phyloP scores from a whole-genome alignment of 2,888 invertebrate species.

The Latrodectus hesperus region DNA sequence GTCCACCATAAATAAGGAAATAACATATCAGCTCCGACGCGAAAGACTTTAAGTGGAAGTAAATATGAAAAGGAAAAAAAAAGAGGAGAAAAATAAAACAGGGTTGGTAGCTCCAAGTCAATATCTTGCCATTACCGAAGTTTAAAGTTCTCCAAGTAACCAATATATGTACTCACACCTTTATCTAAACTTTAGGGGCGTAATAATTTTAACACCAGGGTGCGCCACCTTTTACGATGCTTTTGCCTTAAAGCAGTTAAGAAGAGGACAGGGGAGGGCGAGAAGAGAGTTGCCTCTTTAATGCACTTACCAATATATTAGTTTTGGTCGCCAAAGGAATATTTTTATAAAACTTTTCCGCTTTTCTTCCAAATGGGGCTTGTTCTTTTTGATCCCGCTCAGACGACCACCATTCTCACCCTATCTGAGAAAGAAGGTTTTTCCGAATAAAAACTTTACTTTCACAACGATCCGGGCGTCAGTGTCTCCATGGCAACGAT shows the following conservation, averaged over 20 bases:
- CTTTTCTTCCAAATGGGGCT: conserved; percentile 46
- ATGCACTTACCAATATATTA: conserved; percentile 63
- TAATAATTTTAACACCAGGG: conserved; percentile 64
- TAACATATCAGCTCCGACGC: conserved; percentile 30
- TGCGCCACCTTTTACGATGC: conserved; percentile 59
- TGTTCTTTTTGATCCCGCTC: conserved; percentile 43
- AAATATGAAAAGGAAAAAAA: background rate
- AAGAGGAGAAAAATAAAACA: background rate
- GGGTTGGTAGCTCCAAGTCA: conserved; percentile 30
- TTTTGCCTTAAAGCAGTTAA: conserved; percentile 26
- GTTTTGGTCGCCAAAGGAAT: conserved; percentile 40
- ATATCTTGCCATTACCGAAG: conserved; percentile 67
- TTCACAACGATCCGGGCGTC: conserved; percentile 24
- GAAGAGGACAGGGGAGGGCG: background rate
- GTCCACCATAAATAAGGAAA: conserved; percentile 54
- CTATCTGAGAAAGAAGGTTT: conserved; percentile 55
- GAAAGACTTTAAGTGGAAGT: conserved; percentile 1
- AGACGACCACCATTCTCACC: background rate
- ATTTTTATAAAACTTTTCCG: conserved; percentile 62
- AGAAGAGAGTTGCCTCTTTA: conserved; percentile 20
- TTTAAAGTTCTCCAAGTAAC: conserved; percentile 65
- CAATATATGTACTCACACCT: conserved; percentile 42
- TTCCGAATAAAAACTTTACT: conserved; percentile 43
- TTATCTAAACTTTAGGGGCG: conserved; percentile 51
- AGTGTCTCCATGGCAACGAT: conserved; percentile 31